Base-by-base conservation (phyloP, 2,113 vertebrate genomes). In the Boulengeromyrus knoepffleri region DNA sequence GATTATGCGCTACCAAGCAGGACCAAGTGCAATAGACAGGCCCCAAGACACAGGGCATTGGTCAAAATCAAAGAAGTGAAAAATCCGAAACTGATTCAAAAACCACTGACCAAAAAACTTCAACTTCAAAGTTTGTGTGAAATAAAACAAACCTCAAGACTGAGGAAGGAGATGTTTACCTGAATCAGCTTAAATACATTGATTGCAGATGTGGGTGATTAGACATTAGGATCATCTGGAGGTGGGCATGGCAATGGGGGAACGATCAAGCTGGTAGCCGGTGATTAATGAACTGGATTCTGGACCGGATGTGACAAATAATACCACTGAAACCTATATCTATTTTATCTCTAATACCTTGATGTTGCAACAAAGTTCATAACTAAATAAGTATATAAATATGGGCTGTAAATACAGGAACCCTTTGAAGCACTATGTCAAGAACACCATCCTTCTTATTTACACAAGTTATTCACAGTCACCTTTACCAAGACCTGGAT, bases 281-380 rank as follows among this genome's bases (percentile, higher is more conserved):
- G 4, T 36, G 13, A 74, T 31, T 74, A 15, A 36, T 74, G 66
- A 74, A 31, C 66, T 74, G 66, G 27, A 74, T 74, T 74, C 12
- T 74, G 66, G 66, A 31, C 66, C n/a, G 66, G 66, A 74, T 74
- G 66, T 74, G 12, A 74, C 66, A 74, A 36, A 31, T 12, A 74
- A 36, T 36, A 13, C 9, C 66, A 12, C n/a, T 74, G n/a, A 74
- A 74, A 74, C 66, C 66, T 36, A 74, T 17, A 15, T 74, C 1
- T 74, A 36, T 74, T 74, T 74, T 13, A 74, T 31, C 12, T 74
- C 27, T 80, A 80, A 80, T 80, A 42, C 74, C 74, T 42, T 80
- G 36, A 80, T 80, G 74, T 80, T 80, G 74, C 74, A 80, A 80
- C 74, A 80, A 80, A 42, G 74, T 80, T 80, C 74, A 19, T 80